Percentiles rank a stretch among this genome's conserved stretches.
Conservation (phyloP, 1,140 invertebrate genomes). For the Drosophila lowei region DNA sequence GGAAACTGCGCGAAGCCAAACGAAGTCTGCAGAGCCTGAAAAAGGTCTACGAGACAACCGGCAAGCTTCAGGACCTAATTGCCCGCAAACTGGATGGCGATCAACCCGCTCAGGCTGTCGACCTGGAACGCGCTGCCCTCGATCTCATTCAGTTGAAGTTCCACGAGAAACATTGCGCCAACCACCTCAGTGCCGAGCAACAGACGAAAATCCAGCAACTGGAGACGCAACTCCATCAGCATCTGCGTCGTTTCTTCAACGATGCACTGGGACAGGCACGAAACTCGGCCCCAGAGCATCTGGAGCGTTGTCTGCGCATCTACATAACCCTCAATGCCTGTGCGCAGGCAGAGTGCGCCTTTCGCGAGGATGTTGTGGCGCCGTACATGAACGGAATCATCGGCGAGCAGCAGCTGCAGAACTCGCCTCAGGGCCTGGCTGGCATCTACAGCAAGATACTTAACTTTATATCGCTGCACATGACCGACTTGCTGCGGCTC, state of each 20-base stretch:
- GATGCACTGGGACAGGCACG: conserved; percentile 84
- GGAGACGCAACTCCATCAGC: conserved; percentile 85
- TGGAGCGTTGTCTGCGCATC: conserved; percentile 87
- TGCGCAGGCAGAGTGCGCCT: conserved; percentile 88
- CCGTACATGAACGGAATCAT: conserved; percentile 90
- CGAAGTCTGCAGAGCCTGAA: conserved; percentile 69
- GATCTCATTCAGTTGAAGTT: conserved; percentile 75
- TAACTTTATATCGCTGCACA: conserved; percentile 87
- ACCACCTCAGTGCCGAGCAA: conserved; percentile 83
- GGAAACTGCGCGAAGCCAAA: conserved; percentile 56
- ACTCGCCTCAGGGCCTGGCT: conserved; percentile 88
- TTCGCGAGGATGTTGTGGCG: conserved; percentile 88
- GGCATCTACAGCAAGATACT: conserved; percentile 90
- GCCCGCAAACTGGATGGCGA: conserved; percentile 49
- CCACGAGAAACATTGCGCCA: conserved; percentile 67
- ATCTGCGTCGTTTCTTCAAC: conserved; percentile 86
- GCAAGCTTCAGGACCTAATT: conserved; percentile 65
- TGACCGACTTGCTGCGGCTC: conserved; percentile 86
- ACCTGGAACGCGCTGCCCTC: conserved; percentile 76
- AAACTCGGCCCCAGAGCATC: conserved; percentile 82
- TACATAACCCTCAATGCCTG: conserved; percentile 88
- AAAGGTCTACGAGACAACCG: conserved; percentile 65
- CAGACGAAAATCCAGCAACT: conserved; percentile 84
- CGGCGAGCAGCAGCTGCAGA: conserved; percentile 89
- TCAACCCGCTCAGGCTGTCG: conserved; percentile 79